These are phyloP conservation scores for Porites divaricata DNA, from an alignment of 92 coral and sea anemone genomes.

Conservation along the genomic window DNA sequence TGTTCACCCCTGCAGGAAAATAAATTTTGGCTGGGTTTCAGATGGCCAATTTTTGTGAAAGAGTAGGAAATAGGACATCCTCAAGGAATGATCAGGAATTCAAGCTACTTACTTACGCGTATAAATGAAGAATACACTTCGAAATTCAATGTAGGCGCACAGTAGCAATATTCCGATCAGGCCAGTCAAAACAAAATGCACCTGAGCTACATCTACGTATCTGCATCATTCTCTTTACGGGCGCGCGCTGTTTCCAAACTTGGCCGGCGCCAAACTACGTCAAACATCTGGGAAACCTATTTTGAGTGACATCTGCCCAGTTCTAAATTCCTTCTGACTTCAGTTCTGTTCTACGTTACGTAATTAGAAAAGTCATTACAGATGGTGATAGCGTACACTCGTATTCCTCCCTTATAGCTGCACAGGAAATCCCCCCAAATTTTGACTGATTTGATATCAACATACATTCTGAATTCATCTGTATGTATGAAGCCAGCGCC, in stretches of 20 bases:
- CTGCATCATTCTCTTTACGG: neutral
- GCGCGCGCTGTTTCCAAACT: neutral
- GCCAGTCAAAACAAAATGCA: neutral
- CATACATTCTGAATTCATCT: neutral
- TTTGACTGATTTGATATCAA: no score
- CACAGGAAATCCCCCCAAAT: no score
- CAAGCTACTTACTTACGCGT: neutral
- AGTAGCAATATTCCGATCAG: neutral
- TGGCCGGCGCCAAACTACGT: no score
- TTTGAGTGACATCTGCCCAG: constrained; percentile 6
- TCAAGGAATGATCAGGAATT: neutral
- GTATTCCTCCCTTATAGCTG: no score
- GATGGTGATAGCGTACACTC: no score
- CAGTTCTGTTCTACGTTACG: neutral
- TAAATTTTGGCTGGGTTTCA: no score
- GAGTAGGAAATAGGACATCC: no score
- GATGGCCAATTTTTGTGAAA: no score
- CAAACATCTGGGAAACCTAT: neutral
- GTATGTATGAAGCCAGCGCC: neutral
- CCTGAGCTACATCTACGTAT: neutral
- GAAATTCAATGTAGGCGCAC: neutral
- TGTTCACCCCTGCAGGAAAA: no score
- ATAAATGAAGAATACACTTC: neutral
- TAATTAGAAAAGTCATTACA: no score
- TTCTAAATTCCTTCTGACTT: neutral